Evolutionary conservation across 2,113 vertebrate species (phyloP).

Genomic region (Psephotus haematonotus): DNA sequence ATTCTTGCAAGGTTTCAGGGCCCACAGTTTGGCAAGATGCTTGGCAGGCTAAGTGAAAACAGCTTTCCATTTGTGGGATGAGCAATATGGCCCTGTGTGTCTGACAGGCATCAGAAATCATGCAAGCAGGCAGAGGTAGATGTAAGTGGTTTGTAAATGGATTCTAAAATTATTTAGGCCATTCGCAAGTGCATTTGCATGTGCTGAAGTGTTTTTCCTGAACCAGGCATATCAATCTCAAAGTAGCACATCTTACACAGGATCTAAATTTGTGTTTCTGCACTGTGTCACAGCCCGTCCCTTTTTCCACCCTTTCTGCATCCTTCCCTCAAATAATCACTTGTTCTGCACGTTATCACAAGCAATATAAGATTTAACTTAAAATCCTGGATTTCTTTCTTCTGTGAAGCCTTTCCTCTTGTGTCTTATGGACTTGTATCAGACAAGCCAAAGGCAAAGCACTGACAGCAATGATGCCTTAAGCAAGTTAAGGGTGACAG

Average conservation of each 20-base stretch:
- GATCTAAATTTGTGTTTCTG: neutral
- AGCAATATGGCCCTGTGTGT: neutral
- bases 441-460: neutral
- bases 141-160: neutral
- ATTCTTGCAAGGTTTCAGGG: rapidly evolving
- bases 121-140: neutral
- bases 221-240: neutral
- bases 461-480: neutral
- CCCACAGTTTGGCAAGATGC: neutral
- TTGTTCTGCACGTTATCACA: neutral
- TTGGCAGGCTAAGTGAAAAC: neutral
- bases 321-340: neutral
- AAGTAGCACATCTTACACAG: neutral
- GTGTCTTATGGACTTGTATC: neutral
- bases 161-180: neutral
- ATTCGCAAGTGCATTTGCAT: neutral
- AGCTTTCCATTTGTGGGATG: neutral
- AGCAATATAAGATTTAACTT: neutral
- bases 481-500: neutral
- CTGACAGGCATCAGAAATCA: neutral
- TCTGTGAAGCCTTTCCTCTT: neutral
- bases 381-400: neutral
- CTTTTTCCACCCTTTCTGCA: neutral
- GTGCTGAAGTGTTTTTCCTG: neutral
- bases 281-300: neutral